phyloP scores from a whole-genome alignment of 1,140 invertebrate genomes.

The Leptinotarsa undecemlineata region DNA sequence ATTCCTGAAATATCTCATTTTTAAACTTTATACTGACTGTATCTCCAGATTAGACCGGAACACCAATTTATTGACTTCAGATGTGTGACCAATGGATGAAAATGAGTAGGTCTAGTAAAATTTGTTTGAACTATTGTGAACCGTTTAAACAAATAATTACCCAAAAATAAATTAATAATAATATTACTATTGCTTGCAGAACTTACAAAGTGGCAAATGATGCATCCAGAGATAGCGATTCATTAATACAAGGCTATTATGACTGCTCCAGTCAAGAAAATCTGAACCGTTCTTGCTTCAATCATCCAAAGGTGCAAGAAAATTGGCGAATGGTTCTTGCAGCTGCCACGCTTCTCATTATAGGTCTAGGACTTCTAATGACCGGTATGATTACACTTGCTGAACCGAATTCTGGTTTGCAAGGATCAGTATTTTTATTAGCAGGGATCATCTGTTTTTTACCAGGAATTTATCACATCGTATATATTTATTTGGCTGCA shows the following conservation, averaged over 20 bases:
- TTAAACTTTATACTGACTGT: too few species aligned
- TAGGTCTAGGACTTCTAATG: constrained; percentile 74
- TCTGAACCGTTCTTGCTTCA: constrained; percentile 70
- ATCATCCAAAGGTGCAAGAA: constrained; percentile 80
- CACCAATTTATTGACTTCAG: too few species aligned
- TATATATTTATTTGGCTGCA: constrained; percentile 82
- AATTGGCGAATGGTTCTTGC: constrained; percentile 85
- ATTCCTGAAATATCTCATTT: too few species aligned
- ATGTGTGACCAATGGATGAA: too few species aligned
- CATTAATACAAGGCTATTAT: constrained; percentile 74
- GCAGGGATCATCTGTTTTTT: constrained; percentile 82
- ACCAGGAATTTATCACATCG: constrained; percentile 79
- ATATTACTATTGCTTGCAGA: constrained; percentile 54
- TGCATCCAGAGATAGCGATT: constrained; percentile 78
- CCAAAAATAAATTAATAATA: not conserved
- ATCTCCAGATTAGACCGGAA: too few species aligned
- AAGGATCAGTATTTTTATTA: constrained; percentile 79
- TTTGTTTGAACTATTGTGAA: too few species aligned
- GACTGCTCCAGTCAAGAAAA: constrained; percentile 64
- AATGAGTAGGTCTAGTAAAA: too few species aligned
- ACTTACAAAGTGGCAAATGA: constrained; percentile 69
- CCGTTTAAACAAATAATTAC: not conserved
- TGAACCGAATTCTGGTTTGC: constrained; percentile 69
- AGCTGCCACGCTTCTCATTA: constrained; percentile 73
- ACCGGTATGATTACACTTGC: constrained; percentile 75